Conservation (phyloP, 2,888 invertebrate genomes). For the Notodonta dromedarius region DNA sequence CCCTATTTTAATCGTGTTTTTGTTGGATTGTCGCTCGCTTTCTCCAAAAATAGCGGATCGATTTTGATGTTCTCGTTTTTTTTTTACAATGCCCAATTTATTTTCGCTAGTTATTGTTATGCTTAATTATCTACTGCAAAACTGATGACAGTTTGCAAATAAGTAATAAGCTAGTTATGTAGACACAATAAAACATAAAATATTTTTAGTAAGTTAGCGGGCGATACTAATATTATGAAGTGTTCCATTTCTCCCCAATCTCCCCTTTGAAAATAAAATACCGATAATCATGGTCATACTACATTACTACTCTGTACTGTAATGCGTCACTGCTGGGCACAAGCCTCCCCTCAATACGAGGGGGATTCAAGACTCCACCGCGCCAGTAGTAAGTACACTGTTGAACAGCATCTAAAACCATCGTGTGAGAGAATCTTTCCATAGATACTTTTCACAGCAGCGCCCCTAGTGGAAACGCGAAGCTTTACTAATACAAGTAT, state of each 20-base stretch:
- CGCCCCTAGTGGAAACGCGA: no score
- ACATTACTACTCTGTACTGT: no score
- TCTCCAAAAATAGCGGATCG: slow-evolving; percentile 26
- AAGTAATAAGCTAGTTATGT: neutral
- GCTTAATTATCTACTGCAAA: neutral
- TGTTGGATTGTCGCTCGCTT: slow-evolving; percentile 19
- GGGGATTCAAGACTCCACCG: no score
- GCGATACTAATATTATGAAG: no score
- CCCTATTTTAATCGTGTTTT: slow-evolving; percentile 16
- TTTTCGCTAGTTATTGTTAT: neutral
- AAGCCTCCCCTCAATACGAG: no score
- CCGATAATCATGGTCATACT: no score
- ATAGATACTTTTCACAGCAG: no score
- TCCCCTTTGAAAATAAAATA: neutral
- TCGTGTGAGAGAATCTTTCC: no score
- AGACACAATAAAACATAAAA: neutral
- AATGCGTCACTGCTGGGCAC: no score
- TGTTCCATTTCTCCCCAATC: neutral
- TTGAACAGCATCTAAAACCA: no score
- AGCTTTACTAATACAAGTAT: no score
- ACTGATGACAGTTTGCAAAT: neutral
- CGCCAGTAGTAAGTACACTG: no score
- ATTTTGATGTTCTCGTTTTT: slow-evolving; percentile 12
- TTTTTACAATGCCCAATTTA: neutral
- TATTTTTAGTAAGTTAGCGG: neutral